Evolutionary conservation across 1,140 invertebrate species (phyloP).

Genomic region (Drosophila rhopaloa): DNA sequence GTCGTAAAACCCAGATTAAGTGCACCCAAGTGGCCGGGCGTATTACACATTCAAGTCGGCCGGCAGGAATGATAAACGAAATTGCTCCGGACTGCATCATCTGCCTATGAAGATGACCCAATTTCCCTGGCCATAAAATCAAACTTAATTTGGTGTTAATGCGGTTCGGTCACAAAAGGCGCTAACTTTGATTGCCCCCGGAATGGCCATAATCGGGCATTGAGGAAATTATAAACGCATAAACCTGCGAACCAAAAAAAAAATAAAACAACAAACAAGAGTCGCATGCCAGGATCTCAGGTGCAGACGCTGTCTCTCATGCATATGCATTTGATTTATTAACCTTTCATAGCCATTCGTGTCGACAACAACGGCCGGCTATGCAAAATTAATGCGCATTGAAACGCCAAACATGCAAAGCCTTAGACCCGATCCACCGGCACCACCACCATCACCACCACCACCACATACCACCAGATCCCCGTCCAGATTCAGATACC

Average conservation of each 20-base stretch:
- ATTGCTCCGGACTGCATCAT: neutral
- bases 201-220: slow-evolving; percentile 68
- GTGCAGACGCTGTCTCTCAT: slow-evolving; percentile 68
- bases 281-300: slow-evolving; percentile 68
- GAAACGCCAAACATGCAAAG: slow-evolving; percentile 79
- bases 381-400: slow-evolving; percentile 78
- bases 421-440: slow-evolving; percentile 22
- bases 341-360: slow-evolving; percentile 81
- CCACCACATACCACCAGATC: neutral
- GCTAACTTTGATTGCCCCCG: slow-evolving; percentile 66
- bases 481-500: neutral
- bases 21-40: slow-evolving; percentile 33
- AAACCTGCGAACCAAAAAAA: slow-evolving; percentile 35
- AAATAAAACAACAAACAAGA: slow-evolving; percentile 4
- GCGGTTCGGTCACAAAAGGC: slow-evolving; percentile 62
- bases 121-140: slow-evolving; percentile 63
- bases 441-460: neutral
- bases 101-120: slow-evolving; percentile 58
- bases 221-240: slow-evolving; percentile 80
- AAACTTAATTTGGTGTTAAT: slow-evolving; percentile 78
- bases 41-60: slow-evolving; percentile 58
- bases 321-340: slow-evolving; percentile 81
- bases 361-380: slow-evolving; percentile 73
- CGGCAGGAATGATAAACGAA: slow-evolving; percentile 25
- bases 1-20: slow-evolving; percentile 67